Evolutionary conservation across 2,797 vertebrate species (phyloP), one percentile per base, ranked within the genome.

Genomic region (Pterois miles): DNA sequence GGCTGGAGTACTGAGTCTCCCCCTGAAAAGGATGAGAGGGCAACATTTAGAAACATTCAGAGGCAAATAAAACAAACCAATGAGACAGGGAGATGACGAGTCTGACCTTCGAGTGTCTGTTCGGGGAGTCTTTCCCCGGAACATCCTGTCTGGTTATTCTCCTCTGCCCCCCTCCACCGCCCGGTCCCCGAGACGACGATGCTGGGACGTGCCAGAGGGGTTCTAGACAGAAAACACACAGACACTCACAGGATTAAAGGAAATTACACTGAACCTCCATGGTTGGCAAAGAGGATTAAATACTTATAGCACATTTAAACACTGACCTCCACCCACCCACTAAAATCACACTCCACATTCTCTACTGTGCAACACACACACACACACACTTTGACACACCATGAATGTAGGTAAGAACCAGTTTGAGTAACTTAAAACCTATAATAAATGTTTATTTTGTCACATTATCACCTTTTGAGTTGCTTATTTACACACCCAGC

Each of bases 1-100:
- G 97, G 86, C 97, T 98, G 40, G 97, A 99, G 86, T 97, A 97
- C 50, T 96, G 97, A 6, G 95, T 80, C 60, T 98, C 97, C 0
- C 96, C 96, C 97, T 98, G 90, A 33, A 23, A 56, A 74, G 71
- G 66, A 86, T 58, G 76, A 18, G 10, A 52, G 31, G 22, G 60
- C 23, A 25, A 38, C 13, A 63, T 9, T 65, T 9, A 76, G 65
- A 69, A n/a, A 9, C 2, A 43, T 43, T 68, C 46, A 50, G 20
- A 64, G 23, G 23, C 4, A 27, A 27, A 75, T 10, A 71, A 33
- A 22, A 74, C 7, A 1, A 43, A 68, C 3, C 40, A 59, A 71
- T 18, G 23, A 66, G 12, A 71, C 1, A 0, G 1, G 12, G n/a
- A 36, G 66, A 48, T 38, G 70, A 53, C 1, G 10, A 78, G 50